These are phyloP conservation scores for Carposina sasakii DNA, from an alignment of 1,140 invertebrate genomes.

Conservation along the genomic window DNA sequence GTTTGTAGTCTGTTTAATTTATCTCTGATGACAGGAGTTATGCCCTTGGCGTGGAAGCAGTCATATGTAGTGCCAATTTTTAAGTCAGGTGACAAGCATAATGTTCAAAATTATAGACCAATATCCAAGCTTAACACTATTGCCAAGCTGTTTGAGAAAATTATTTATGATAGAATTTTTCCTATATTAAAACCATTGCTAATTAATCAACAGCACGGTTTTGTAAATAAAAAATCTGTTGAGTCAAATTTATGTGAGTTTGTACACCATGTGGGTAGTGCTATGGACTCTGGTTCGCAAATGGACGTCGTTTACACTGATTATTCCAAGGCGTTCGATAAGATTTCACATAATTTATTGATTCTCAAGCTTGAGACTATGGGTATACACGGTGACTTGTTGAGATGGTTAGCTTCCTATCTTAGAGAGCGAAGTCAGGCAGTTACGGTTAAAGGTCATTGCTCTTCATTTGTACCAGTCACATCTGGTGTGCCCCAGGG, in stretches of 20 bases:
- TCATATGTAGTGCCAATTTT: neutral
- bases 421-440: too few species aligned
- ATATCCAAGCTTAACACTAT: neutral
- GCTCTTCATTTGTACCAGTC: too few species aligned
- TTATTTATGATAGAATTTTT: slow-evolving; percentile 10
- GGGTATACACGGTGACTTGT: slow-evolving; percentile 1
- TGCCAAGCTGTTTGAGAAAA: neutral
- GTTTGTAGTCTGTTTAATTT: neutral
- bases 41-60: neutral
- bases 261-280: neutral
- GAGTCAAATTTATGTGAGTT: slow-evolving; percentile 8
- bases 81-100: neutral
- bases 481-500: too few species aligned
- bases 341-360: slow-evolving; percentile 8
- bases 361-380: slow-evolving; percentile 1
- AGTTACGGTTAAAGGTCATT: too few species aligned
- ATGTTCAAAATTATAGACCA: neutral
- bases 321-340: slow-evolving; percentile 9
- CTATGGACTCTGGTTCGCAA: slow-evolving; percentile 6
- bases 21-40: neutral
- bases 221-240: slow-evolving; percentile 4
- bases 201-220: slow-evolving; percentile 5
- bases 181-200: slow-evolving; percentile 2
- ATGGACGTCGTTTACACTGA: slow-evolving; percentile 7
- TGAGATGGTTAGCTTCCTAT: neutral